Evolutionary conservation across 2,888 invertebrate species (phyloP), one percentile per base, ranked within the genome.

Genomic region (Orthonevra nobilis): DNA sequence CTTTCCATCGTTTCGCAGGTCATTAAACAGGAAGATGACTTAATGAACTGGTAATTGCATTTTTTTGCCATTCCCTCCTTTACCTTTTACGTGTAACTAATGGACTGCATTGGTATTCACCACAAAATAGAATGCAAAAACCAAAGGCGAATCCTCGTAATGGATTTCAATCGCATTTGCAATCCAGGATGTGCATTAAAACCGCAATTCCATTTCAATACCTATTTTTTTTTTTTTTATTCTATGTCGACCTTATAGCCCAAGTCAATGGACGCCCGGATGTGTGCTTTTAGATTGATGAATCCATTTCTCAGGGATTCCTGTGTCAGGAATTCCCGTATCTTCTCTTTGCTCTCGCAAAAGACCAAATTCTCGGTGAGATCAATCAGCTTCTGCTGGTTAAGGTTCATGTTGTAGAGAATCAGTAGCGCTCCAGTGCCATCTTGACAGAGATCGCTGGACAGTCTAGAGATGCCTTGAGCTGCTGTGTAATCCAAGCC

Each of bases 401-500:
- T 82, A 3, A 72, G 60, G 5, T 85, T 84, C 70, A 88, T 84
- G 17, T 86, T 83, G 50, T 85, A 84, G 19, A 88, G 82, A 42
- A 88, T 85, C 1, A 88, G 66, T 1, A 87, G 82, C 1, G 85
- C 83, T 1, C 86, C 85, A 28, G 83, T 84, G 9, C 82, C 72
- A 20, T 84, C 83, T 12, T 85, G 83, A 4, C 84, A 84, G 23
- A 88, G 81, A 52, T 88, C 87, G 26, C 73, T 84, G 1, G 88
- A 87, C 1, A 88, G 82, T 79, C 87, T 88, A 0, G 87, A 85
- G 6, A 88, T 85, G 3, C 88, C 88, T 72, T 92, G 92, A 1
- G 91, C 91, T 0, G 93, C 92, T 0, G 94, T 92, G 85, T 92
- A 93, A 89, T 96, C 95, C 5, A 95, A 85, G n/a, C 91, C 90